These are phyloP conservation scores for Vulpes lagopus DNA, from an alignment of 2,113 vertebrate species.

Conservation along the genomic window DNA sequence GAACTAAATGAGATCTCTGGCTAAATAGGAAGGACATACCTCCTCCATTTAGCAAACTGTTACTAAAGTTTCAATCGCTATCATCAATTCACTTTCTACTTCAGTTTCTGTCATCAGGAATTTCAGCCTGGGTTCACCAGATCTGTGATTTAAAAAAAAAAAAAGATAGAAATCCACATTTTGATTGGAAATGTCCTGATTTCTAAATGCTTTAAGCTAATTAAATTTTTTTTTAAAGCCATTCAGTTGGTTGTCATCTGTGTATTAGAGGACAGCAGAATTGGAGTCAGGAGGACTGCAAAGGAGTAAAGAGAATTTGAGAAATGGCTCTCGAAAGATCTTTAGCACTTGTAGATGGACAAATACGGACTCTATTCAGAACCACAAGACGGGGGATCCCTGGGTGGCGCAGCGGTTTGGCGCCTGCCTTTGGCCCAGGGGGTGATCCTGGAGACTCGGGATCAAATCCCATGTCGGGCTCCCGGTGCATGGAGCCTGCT, in stretches of 20 bases:
- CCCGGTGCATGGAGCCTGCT: too few relatives aligned
- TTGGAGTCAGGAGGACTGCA: not conserved
- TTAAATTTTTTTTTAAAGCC: not conserved
- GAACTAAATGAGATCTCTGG: not conserved
- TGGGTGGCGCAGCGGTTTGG: too few relatives aligned
- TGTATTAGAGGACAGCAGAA: not conserved
- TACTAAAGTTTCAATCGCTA: not conserved
- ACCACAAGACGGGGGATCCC: not conserved
- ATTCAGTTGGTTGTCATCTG: not conserved
- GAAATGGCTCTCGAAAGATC: not conserved
- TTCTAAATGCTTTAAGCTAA: not conserved
- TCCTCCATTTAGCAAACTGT: not conserved
- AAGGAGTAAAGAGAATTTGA: not conserved
- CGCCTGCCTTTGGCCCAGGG: too few relatives aligned
- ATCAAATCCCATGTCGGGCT: too few relatives aligned
- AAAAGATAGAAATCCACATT: not conserved
- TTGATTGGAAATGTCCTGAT: not conserved
- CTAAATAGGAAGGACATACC: not conserved
- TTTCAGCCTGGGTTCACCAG: not conserved
- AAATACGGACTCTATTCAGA: not conserved
- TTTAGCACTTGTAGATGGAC: not conserved
- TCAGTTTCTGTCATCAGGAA: not conserved
- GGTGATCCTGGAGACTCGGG: too few relatives aligned
- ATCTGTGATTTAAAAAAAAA: not conserved
- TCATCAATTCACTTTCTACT: constrained; percentile 3